Base-by-base conservation (phyloP, 2,888 invertebrate species). In the Chrysina gloriosa region DNA sequence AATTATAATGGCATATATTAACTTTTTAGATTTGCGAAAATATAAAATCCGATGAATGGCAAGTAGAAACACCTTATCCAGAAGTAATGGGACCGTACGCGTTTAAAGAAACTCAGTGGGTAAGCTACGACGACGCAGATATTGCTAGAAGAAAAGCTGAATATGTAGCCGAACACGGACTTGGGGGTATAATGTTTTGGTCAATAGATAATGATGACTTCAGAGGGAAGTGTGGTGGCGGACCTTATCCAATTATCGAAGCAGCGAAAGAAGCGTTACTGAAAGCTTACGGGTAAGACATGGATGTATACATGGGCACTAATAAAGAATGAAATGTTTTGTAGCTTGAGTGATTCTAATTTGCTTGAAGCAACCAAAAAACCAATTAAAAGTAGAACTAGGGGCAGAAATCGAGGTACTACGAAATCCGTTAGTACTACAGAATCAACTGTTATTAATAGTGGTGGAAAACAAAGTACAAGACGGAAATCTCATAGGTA, bases 201-300 rank as follows among this genome's bases (percentile, higher is more conserved):
- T 93, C 96, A 0, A 92, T 97, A 74, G 96, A 96, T 84, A 96
- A 95, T 80, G 96, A 97, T 72, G 96, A 97, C 79, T 97, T 96
- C 86, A 89, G 96, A 50, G 96, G 96, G n/a, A 89, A 88, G 31
- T 96, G 96, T 79, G 92, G 92, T 73, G 92, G 89, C 23, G 91
- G 92, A 79, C 92, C 95, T 0, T 96, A 95, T 84, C 96, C 96
- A 0, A 85, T 97, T 52, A 95, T 96, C 73, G 96, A 96, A 81
- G 94, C 96, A 0, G 96, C 93, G 27, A 96, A 96, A 80, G 93
- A 93, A 79, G 88, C 93, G 0, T 87, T 95, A 75, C 82, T 91
- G 34, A 84, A 87, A 47, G 89, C 87, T 48, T 84, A 88, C 67
- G 88, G 89, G 92, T 92, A 81, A 84, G 84, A 45, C 9, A 1